Base-by-base conservation (phyloP, 2,113 vertebrate species). In the Turdus rufiventris region DNA sequence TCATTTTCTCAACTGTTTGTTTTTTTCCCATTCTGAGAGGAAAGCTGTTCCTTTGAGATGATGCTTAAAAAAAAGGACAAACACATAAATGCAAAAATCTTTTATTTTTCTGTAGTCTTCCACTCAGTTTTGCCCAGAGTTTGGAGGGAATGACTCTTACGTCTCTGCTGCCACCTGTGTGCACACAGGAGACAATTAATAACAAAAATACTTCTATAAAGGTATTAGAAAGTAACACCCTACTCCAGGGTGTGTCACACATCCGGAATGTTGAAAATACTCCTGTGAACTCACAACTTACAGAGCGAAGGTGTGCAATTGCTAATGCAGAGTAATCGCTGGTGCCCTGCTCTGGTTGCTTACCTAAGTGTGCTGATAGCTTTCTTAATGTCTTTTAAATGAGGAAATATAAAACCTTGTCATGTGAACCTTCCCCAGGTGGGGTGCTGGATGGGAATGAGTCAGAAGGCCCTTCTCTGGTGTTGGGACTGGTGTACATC, bases 401-500 rank as follows among this genome's bases (percentile, higher is more conserved):
- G 73, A 72, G 85, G 79, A 94, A 94, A 65, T 72, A 36, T 5
- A 89, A 83, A 84, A 53, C 40, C 65, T 20, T 19, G 20, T 78
- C 67, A 43, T 79, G 71, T 88, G 74, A 66, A 80, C 90, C 48
- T 93, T 85, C 93, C 79, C 89, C 86, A 51, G 91, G 76, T 93
- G 73, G 73, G 48, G 77, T 91, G 60, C 53, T 10, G 23, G 85
- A 43, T 65, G 78, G n/a, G 48, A 87, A 66, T 94, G 96, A 96
- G 66, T 97, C 97, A 96, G 83, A 85, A 50, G 24, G 67, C 75
- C 25, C 23, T 90, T 42, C 84, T 88, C 50, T 94, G 40, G 21
- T 56, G 75, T 76, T 96, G 58, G 92, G 88, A 36, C 40, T 57
- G 47, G 54, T 26, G 68, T 42, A 31, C 63, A 56, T 20, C 3